Evolutionary conservation across 1,140 invertebrate genomes (phyloP).

Genomic region (Pectinophora gossypiella): DNA sequence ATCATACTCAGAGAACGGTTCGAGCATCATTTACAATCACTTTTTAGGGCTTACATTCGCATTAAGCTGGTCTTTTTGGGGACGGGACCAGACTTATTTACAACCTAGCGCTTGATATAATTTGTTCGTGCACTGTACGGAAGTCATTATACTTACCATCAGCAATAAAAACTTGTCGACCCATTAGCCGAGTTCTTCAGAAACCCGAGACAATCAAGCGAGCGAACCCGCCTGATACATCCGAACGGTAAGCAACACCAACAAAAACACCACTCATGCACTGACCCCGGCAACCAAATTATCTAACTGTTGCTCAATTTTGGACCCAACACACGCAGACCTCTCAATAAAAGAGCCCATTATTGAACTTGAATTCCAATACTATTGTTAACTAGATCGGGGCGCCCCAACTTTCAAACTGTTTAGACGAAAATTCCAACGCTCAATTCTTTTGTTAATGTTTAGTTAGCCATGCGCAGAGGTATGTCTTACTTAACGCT

Average conservation of each 20-base stretch:
- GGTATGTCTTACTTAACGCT: neutral
- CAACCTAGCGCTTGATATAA: too few relatives aligned
- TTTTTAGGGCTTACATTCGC: too few relatives aligned
- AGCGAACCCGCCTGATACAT: conserved; percentile 3
- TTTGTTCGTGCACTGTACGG: neutral
- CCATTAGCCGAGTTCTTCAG: conserved; percentile 27
- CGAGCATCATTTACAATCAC: too few relatives aligned
- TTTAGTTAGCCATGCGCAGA: neutral
- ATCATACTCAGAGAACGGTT: too few relatives aligned
- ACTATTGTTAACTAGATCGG: neutral
- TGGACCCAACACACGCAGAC: conserved; percentile 27
- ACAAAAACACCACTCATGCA: conserved; percentile 34
- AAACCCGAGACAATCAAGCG: conserved; percentile 24
- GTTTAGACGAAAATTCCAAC: neutral
- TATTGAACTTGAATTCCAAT: conserved; percentile 10
- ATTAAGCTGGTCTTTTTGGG: too few relatives aligned
- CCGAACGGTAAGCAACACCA: conserved; percentile 28
- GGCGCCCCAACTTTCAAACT: neutral
- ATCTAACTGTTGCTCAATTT: conserved; percentile 48
- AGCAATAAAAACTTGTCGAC: conserved; percentile 15
- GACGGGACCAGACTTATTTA: too few relatives aligned
- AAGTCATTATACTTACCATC: neutral
- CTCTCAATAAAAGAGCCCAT: conserved; percentile 31
- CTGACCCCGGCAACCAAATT: conserved; percentile 35
- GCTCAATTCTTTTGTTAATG: conserved; percentile 1